Evolutionary conservation across 2,888 invertebrate genomes (phyloP), one percentile per base, ranked within the genome.

Genomic region (Andrena haemorrhoa): DNA sequence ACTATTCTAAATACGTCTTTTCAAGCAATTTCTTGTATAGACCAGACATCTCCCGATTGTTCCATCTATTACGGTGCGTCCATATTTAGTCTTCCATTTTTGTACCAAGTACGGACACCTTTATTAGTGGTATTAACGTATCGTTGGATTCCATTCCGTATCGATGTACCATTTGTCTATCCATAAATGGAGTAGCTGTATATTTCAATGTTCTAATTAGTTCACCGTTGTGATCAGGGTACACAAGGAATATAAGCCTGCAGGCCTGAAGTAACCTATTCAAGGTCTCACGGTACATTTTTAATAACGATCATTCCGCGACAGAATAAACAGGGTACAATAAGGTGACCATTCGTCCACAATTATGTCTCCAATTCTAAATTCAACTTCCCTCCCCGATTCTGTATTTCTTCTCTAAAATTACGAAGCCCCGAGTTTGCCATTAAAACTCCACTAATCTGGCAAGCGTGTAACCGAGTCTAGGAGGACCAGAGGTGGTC

Each of bases 91-190:
- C 35, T 35, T 56, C 49, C 10, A 35, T 41, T 79, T 56, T 51
- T 63, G 33, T 49, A 65, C 47, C 5, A 29, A 23, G 6, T 31
- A 66, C 63, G 47, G 29, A 10, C 16, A 61, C 29, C 64, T 47
- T 35, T 49, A 20, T 51, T 51, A 68, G 35, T 72, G 56, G 61
- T 16, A 56, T 80, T 31, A 41, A 60, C 69, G 64, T 79, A 69
- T 26, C n/a, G n/a, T 56, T 64, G 63, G 65, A 66, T 58, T 33
- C 51, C 41, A 58, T 23, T 75, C 10, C 35, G 35, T 69, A 71
- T 76, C 35, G 41, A 7, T 49, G 56, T 58, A 63, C 60, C 35
- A 41, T 71, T 49, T 58, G 70, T 66, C 4, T 49, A 41, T 61
- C 12, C 26, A 29, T 65, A 60, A 60, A 70, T 31, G 70, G 35